Conservation (phyloP, 1,140 invertebrate species). For the Bombus haemorrhoidalis region DNA sequence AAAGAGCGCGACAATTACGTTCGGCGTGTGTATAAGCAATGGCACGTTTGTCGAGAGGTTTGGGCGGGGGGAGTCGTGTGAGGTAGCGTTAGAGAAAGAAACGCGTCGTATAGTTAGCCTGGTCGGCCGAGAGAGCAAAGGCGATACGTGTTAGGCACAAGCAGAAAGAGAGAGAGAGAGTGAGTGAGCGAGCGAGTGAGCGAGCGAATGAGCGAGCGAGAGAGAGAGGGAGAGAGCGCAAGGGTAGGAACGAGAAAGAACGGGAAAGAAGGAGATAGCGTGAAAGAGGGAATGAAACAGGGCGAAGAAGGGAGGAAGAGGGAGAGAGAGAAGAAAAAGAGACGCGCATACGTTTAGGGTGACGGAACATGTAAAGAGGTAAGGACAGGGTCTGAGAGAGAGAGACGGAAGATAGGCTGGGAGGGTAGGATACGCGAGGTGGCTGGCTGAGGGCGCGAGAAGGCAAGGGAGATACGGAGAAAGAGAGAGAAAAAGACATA, state of each 20-base stretch:
- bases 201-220: too few relatives aligned
- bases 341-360: conserved; percentile 42
- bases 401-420: conserved; percentile 17
- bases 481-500: conserved; percentile 61
- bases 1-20: conserved; percentile 62
- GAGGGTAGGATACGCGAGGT: conserved; percentile 41
- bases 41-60: not conserved
- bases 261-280: conserved; percentile 6
- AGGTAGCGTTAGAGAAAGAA: conserved; percentile 61
- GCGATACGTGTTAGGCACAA: not conserved
- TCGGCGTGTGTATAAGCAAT: conserved; percentile 48
- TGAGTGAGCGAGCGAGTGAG: too few relatives aligned
- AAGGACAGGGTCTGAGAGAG: conserved; percentile 48
- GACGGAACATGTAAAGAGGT: conserved; percentile 27
- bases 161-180: not conserved
- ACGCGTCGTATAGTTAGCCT: not conserved
- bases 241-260: conserved; percentile 31
- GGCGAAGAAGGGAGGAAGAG: not conserved
- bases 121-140: not conserved
- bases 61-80: conserved; percentile 7
- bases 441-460: conserved; percentile 5
- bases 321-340: conserved; percentile 33
- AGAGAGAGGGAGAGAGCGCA: conserved; percentile 7
- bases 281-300: conserved; percentile 2
- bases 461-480: conserved; percentile 32